These are phyloP conservation scores for Xenopus laevis DNA, from an alignment of 2,113 vertebrate genomes.

Conservation along the genomic window DNA sequence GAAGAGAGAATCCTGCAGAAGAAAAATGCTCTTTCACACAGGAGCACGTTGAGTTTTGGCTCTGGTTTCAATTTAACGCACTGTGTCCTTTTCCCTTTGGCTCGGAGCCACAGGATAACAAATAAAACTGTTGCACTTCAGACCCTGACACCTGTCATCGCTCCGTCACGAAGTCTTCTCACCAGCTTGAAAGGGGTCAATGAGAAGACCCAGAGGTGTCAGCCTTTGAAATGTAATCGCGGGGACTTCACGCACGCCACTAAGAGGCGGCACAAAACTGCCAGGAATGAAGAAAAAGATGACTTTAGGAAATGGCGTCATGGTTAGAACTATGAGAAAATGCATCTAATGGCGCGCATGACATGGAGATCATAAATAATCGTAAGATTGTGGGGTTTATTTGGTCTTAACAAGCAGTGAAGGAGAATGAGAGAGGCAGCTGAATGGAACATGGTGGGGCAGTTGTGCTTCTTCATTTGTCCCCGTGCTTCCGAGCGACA, in stretches of 20 bases:
- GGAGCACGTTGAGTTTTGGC: background rate
- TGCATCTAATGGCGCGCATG: constrained; percentile 18
- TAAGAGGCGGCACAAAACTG: background rate
- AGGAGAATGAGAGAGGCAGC: too few relatives aligned
- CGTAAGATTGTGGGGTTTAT: background rate
- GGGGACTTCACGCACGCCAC: constrained; percentile 8
- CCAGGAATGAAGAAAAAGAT: constrained; percentile 2
- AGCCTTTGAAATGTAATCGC: constrained; percentile 37
- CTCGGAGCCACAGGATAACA: constrained; percentile 32
- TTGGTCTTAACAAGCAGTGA: too few relatives aligned
- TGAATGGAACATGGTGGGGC: too few relatives aligned
- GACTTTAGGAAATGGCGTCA: constrained; percentile 25
- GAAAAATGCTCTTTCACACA: too few relatives aligned
- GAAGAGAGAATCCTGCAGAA: too few relatives aligned
- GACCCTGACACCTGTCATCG: constrained; percentile 37
- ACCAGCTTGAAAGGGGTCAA: constrained; percentile 27
- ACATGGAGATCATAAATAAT: constrained; percentile 10
- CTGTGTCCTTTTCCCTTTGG: constrained; percentile 3
- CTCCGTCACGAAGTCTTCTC: constrained; percentile 25
- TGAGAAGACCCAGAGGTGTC: constrained; percentile 40
- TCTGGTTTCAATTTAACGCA: background rate
- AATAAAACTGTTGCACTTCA: constrained; percentile 30
- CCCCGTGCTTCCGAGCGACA: too few relatives aligned
- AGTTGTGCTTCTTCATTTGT: too few relatives aligned
- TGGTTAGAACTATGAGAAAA: constrained; percentile 24